Base-by-base conservation (phyloP, 2,113 vertebrate species). In the Sclerurus mexicanus region DNA sequence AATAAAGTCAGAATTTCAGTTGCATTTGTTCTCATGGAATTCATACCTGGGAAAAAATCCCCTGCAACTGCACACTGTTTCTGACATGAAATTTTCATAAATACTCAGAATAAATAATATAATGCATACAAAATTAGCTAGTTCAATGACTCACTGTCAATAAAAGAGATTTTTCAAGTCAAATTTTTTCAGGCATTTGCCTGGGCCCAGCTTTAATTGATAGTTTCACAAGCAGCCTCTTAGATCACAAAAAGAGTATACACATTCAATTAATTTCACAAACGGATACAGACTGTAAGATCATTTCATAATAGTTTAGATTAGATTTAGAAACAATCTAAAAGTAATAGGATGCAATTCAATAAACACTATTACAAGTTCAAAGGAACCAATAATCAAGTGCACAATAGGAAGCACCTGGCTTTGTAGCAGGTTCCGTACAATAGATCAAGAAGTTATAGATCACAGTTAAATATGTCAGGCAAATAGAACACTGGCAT, bases 301-400 rank as follows among this genome's bases (percentile, higher is more conserved):
- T 20, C 80, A 75, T 60, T 46, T 68, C 27, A 87, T 42, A 3
- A 59, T 30, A 83, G 6, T 56, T 88, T 53, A 79, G 33, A 88
- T 87, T 58, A 75, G 30, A 82, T 39, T 44, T 40, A 88, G 20
- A 93, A 89, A 53, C 31, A 59, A 47, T 21, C 25, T 47, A 92
- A 85, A 87, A 95, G 59, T 62, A 95, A 39, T 27, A 83, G n/a
- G 35, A 83, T 79, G 27, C 33, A 76, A 75, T 78, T 75, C 78
- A 90, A 6, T 60, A 92, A 88, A 71, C 83, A 64, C 12, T 49
- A 85, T 4, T 9, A 47, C 31, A 85, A 76, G 71, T 90, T 96
- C 89, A 96, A 93, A 95, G 53, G 53, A 90, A 75, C 49, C 58
- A 90, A 79, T 83, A 96, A 85, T 52, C 58, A 76, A 79, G 49